These are phyloP conservation scores for Neosilurus mollespiculum DNA, from an alignment of 2,797 vertebrate genomes.

Conservation along the genomic window DNA sequence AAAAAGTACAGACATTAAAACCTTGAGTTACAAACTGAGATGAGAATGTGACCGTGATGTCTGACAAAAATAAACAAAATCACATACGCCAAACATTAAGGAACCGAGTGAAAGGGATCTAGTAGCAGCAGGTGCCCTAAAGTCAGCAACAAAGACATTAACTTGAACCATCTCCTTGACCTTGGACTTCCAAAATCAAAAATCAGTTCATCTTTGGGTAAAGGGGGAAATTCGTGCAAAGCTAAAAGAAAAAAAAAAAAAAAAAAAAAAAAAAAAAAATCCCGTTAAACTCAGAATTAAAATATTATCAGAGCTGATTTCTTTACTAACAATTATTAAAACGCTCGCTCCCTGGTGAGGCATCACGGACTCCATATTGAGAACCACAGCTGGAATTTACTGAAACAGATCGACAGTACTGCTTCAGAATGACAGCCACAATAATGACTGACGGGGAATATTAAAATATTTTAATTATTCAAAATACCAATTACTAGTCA, in stretches of 20 bases:
- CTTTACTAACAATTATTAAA: not conserved
- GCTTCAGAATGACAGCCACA: not conserved
- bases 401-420: not conserved
- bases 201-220: no score
- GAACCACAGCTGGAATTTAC: not conserved
- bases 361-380: not conserved
- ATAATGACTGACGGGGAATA: not conserved
- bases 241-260: no score
- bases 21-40: not conserved
- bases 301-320: no score
- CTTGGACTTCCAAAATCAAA: no score
- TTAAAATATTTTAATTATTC: not conserved
- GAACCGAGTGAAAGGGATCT: not conserved
- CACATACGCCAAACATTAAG: not conserved
- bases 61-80: not conserved
- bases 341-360: not conserved
- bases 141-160: not conserved
- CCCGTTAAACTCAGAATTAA: no score
- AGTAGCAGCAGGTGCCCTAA: no score
- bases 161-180: no score
- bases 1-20: not conserved
- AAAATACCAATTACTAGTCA: no score
- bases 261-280: no score
- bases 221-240: no score
- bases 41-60: not conserved